These are phyloP conservation scores for Papio anubis DNA, from an alignment of 2,113 vertebrate species.

Conservation along the genomic window DNA sequence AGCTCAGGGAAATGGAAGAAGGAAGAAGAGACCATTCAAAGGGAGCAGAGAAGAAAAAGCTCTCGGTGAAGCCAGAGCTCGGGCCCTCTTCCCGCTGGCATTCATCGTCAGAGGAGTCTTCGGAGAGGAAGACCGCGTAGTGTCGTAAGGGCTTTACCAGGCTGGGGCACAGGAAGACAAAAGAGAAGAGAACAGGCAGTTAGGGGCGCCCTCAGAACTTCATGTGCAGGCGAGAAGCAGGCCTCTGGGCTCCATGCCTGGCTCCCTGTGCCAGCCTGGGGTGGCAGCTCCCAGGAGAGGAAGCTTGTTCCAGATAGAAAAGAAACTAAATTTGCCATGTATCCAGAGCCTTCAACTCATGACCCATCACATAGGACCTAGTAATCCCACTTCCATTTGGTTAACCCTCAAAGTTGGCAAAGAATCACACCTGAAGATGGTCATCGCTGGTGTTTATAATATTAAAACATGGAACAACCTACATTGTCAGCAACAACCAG, in stretches of 20 bases:
- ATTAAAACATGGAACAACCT: not conserved
- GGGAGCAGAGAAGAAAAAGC: constrained; percentile 96
- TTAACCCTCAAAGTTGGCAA: not conserved
- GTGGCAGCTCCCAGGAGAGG: not conserved
- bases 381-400: not conserved
- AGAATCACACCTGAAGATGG: not conserved
- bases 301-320: not conserved
- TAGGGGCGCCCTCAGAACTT: not conserved
- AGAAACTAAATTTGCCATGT: not conserved
- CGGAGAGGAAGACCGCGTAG: constrained; percentile 98
- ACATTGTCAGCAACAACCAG: not conserved
- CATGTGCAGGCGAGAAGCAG: not conserved
- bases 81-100: constrained; percentile 91
- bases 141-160: constrained; percentile 93
- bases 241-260: not conserved
- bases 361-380: not conserved
- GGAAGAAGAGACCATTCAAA: constrained; percentile 96
- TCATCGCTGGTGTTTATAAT: no score
- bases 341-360: not conserved
- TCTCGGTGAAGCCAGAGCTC: constrained; percentile 94
- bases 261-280: not conserved
- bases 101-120: constrained; percentile 97
- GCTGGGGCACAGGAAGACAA: constrained; percentile 87
- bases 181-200: constrained; percentile 70
- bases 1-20: constrained; percentile 55